phyloP scores from a whole-genome alignment of 2,888 invertebrate species.

The Andricus quercusramuli region DNA sequence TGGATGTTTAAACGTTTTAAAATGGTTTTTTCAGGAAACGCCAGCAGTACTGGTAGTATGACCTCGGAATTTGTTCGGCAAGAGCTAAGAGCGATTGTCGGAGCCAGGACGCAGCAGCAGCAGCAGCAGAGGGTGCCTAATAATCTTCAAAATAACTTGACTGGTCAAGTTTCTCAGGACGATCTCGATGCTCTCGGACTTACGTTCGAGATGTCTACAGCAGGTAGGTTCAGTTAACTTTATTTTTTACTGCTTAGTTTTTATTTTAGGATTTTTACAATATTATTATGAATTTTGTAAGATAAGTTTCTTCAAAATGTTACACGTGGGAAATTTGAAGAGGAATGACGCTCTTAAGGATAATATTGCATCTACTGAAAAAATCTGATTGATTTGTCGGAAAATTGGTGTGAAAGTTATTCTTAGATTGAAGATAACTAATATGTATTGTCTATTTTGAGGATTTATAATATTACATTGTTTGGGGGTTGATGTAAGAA shows the following conservation, averaged over 20 bases:
- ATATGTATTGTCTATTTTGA: not conserved
- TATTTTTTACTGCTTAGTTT: constrained; percentile 57
- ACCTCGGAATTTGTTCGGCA: constrained; percentile 94
- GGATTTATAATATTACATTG: not conserved
- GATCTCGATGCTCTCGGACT: constrained; percentile 87
- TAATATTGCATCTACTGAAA: not conserved
- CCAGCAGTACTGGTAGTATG: constrained; percentile 81
- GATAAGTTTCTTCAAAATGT: constrained; percentile 20
- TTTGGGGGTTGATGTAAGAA: not conserved
- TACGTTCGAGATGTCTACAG: constrained; percentile 84
- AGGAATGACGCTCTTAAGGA: not conserved
- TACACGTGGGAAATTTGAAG: not conserved
- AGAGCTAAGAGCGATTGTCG: constrained; percentile 93
- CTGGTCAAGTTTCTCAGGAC: constrained; percentile 80
- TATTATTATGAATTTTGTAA: not conserved
- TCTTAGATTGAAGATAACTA: not conserved
- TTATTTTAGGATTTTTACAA: not conserved
- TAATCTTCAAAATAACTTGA: constrained; percentile 74
- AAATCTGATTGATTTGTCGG: not conserved
- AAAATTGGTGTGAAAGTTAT: not conserved
- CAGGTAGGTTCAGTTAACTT: constrained; percentile 80
- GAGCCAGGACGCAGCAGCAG: constrained; percentile 84
- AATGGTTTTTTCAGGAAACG: constrained; percentile 77
- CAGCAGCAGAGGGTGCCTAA: constrained; percentile 77
- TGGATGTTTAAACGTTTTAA: not conserved